These are phyloP conservation scores for Limosa lapponica DNA, from an alignment of 2,797 vertebrate genomes.

Conservation along the genomic window DNA sequence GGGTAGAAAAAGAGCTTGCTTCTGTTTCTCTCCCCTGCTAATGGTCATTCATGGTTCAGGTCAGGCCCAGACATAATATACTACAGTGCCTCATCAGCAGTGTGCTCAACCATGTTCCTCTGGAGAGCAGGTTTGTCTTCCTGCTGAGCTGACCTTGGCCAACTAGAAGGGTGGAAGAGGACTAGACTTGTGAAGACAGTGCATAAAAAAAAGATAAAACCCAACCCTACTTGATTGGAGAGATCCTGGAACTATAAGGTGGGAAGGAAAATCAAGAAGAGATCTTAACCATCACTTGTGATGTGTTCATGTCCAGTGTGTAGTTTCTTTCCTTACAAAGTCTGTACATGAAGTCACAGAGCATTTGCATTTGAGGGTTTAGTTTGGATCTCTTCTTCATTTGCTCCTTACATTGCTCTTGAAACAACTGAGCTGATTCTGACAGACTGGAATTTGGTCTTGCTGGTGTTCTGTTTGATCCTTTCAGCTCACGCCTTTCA, in stretches of 20 bases:
- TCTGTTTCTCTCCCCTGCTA: not conserved
- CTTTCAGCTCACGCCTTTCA: not conserved
- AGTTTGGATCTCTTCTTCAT: not conserved
- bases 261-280: not conserved
- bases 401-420: not conserved
- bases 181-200: not conserved
- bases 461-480: not conserved
- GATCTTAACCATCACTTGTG: not conserved
- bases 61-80: not conserved
- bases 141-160: not conserved
- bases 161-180: not conserved
- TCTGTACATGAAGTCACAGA: not conserved
- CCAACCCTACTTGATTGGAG: not conserved
- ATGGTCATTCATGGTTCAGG: not conserved
- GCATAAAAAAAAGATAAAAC: not conserved
- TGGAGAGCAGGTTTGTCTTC: not conserved
- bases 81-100: not conserved
- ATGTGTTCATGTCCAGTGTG: not conserved
- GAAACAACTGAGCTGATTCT: not conserved
- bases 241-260: not conserved
- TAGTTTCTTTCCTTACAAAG: not conserved
- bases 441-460: not conserved
- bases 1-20: not conserved
- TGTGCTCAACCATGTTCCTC: not conserved
- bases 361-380: not conserved